Evolutionary conservation across 2,888 invertebrate species (phyloP).

Genomic region (Dermolepida albohirtum): DNA sequence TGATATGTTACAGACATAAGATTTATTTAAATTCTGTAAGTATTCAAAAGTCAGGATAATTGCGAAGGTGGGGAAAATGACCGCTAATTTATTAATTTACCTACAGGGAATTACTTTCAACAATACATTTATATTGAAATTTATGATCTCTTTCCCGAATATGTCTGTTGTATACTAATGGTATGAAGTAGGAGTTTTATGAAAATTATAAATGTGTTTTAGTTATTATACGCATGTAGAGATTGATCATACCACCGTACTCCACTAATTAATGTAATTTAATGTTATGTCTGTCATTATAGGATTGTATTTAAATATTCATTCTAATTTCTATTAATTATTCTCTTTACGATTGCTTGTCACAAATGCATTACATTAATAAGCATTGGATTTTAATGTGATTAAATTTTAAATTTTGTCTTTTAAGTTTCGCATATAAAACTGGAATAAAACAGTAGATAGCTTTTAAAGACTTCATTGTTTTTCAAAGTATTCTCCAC

Average conservation of each 20-base stretch:
- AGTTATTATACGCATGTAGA: neutral
- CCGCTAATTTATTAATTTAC: slow-evolving; percentile 18
- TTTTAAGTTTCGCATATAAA: no score
- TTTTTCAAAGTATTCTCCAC: no score
- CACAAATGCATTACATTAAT: slow-evolving; percentile 6
- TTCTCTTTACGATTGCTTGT: neutral
- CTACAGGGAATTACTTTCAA: neutral
- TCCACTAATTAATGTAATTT: neutral
- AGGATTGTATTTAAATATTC: no score
- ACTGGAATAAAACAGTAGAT: no score
- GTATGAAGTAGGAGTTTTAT: slow-evolving; percentile 5
- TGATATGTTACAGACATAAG: no score
- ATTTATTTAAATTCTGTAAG: neutral
- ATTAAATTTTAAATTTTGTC: no score
- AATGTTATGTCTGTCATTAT: neutral
- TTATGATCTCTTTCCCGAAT: slow-evolving; percentile 7
- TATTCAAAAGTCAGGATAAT: slow-evolving; percentile 6
- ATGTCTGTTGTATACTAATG: neutral
- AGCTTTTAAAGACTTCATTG: no score
- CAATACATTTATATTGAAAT: slow-evolving; percentile 30
- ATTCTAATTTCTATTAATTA: neutral
- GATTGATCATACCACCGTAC: neutral
- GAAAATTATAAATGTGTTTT: neutral
- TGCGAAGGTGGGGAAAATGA: slow-evolving; percentile 9
- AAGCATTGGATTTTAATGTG: neutral